Percentiles rank a stretch among this genome's conserved stretches.
These are phyloP conservation scores for Drosophila hydei DNA, from an alignment of 1,140 invertebrate genomes.

Conservation along the genomic window DNA sequence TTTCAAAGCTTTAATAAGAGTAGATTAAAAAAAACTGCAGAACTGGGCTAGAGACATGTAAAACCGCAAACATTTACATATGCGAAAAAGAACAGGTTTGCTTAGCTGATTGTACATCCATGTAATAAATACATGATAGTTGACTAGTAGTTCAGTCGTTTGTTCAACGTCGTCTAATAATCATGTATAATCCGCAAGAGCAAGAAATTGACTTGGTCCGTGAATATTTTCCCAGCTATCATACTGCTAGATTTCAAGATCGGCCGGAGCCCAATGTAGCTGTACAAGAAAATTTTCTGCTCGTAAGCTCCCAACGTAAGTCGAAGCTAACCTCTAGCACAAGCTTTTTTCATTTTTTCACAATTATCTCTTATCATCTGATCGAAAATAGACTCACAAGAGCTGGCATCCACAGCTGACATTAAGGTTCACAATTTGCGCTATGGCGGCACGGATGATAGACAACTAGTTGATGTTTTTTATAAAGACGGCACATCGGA, in stretches of 20 bases:
- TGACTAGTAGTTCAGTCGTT: background rate
- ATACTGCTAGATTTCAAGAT: conserved; percentile 56
- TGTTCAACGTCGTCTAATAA: background rate
- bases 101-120: background rate
- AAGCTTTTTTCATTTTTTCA: background rate
- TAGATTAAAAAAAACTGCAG: no score
- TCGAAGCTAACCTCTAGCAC: no score
- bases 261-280: conserved; percentile 49
- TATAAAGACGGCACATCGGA: conserved; percentile 22
- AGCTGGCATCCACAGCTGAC: conserved; percentile 13
- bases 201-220: conserved; percentile 49
- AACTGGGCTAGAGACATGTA: no score
- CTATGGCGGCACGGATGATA: conserved; percentile 56
- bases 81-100: conserved; percentile 9
- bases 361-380: background rate
- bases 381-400: conserved; percentile 38
- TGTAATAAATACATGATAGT: background rate
- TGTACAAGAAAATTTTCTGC: conserved; percentile 48
- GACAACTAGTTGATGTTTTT: conserved; percentile 66
- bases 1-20: no score
- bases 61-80: background rate
- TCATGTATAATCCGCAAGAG: conserved; percentile 61
- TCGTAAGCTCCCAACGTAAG: conserved; percentile 51
- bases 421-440: conserved; percentile 56
- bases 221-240: conserved; percentile 63